Evolutionary conservation across 2,113 vertebrate species (phyloP).

Genomic region (Elgaria multicarinata): DNA sequence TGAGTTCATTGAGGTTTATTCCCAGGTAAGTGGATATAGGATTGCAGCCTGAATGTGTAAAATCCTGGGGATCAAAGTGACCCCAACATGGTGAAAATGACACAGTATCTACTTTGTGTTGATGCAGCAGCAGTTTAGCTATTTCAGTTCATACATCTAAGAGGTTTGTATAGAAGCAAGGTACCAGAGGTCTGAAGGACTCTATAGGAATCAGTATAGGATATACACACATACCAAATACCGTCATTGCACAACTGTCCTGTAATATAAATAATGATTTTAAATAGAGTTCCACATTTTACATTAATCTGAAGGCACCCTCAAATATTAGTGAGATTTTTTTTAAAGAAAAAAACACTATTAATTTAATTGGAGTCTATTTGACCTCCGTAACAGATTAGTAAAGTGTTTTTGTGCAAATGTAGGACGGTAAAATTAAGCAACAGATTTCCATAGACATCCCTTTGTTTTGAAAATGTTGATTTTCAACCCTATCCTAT

Average conservation of each 20-base stretch:
- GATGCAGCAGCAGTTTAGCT: background rate
- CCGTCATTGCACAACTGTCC: too few relatives aligned
- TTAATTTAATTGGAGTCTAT: too few relatives aligned
- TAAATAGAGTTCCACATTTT: background rate
- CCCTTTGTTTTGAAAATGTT: background rate
- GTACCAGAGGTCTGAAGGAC: background rate
- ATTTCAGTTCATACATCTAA: background rate
- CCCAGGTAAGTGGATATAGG: background rate
- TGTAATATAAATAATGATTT: background rate
- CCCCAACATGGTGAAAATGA: background rate
- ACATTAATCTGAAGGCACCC: background rate
- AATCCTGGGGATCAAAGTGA: background rate
- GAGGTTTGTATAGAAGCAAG: background rate
- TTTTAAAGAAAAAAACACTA: too few relatives aligned
- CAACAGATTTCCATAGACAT: background rate
- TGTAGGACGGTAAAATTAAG: background rate
- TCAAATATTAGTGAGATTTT: background rate
- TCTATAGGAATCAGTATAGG: too few relatives aligned
- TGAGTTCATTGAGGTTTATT: background rate
- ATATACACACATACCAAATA: background rate
- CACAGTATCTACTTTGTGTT: too few relatives aligned
- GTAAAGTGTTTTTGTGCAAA: background rate
- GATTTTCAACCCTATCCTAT: background rate
- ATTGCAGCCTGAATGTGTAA: background rate
- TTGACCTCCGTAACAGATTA: background rate